phyloP scores from a whole-genome alignment of 1,140 invertebrate genomes.

The Cydia pomonella region DNA sequence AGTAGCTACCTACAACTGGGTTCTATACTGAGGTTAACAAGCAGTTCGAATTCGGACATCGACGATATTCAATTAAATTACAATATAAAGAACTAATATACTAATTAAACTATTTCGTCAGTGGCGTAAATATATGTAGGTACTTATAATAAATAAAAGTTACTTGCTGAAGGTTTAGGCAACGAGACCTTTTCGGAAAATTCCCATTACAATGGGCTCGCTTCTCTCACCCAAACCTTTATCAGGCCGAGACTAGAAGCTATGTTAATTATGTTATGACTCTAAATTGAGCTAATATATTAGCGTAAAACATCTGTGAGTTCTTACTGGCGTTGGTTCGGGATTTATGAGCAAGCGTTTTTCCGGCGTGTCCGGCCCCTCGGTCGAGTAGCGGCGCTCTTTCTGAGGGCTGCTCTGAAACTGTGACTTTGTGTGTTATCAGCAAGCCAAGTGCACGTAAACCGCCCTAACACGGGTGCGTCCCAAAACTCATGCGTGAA shows the following conservation, averaged over 20 bases:
- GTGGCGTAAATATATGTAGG: neutral
- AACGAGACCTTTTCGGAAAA: neutral
- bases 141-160: neutral
- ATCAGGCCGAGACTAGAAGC: neutral
- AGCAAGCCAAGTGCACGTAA: constrained; percentile 41
- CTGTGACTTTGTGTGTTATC: constrained; percentile 66
- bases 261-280: neutral
- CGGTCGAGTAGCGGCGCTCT: constrained; percentile 72
- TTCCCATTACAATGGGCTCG: neutral
- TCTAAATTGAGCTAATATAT: constrained; percentile 21
- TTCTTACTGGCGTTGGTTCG: constrained; percentile 78
- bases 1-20: constrained; percentile 50
- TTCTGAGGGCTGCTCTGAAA: constrained; percentile 78
- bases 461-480: constrained; percentile 37
- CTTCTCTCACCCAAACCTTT: neutral
- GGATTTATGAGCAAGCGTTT: constrained; percentile 80
- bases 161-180: neutral
- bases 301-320: constrained; percentile 38
- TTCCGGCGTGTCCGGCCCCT: constrained; percentile 74
- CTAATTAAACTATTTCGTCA: neutral
- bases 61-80: neutral
- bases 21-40: constrained; percentile 34
- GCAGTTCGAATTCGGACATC: constrained; percentile 33
- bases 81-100: neutral
- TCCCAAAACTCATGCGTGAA: constrained; percentile 32